Conservation (phyloP, 2,113 vertebrate species). For the Antechinus flavipes region DNA sequence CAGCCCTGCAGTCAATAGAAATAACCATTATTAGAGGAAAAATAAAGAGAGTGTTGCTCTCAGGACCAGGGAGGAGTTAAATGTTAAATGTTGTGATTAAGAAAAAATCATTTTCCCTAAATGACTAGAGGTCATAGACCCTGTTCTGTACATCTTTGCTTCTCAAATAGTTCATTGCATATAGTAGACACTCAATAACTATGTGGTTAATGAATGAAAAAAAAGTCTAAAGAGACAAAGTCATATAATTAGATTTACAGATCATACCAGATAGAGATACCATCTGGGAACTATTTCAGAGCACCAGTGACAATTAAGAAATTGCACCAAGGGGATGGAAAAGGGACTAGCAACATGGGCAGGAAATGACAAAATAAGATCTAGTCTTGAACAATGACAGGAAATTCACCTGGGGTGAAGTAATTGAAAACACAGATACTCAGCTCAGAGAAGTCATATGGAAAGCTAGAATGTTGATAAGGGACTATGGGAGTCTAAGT, state of each 20-base stretch:
- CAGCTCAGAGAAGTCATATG: conserved; percentile 47
- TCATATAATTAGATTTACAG: conserved; percentile 68
- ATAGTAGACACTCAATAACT: conserved; percentile 38
- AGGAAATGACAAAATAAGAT: conserved; percentile 71
- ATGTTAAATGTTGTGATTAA: not conserved
- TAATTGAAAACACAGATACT: conserved; percentile 76
- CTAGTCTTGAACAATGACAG: conserved; percentile 70
- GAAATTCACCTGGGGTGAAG: conserved; percentile 69
- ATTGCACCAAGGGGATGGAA: conserved; percentile 64
- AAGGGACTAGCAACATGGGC: conserved; percentile 44
- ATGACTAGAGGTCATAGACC: not conserved
- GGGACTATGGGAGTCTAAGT: conserved; percentile 26
- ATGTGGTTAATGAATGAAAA: conserved; percentile 14
- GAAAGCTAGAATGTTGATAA: conserved; percentile 67
- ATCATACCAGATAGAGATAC: conserved; percentile 68
- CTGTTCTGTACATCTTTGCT: conserved; percentile 1
- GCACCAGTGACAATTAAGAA: conserved; percentile 70
- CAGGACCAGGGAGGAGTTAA: not conserved
- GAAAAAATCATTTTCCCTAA: not conserved
- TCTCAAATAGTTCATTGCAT: conserved; percentile 8
- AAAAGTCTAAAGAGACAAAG: conserved; percentile 37
- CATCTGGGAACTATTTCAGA: conserved; percentile 74
- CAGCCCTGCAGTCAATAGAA: not conserved
- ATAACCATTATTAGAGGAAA: not conserved
- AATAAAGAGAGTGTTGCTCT: not conserved